A percentile compares a stretch with the other conserved stretches of the same genome.
Conservation (phyloP, 2,888 invertebrate genomes). For the Falcaria lacertinaria region DNA sequence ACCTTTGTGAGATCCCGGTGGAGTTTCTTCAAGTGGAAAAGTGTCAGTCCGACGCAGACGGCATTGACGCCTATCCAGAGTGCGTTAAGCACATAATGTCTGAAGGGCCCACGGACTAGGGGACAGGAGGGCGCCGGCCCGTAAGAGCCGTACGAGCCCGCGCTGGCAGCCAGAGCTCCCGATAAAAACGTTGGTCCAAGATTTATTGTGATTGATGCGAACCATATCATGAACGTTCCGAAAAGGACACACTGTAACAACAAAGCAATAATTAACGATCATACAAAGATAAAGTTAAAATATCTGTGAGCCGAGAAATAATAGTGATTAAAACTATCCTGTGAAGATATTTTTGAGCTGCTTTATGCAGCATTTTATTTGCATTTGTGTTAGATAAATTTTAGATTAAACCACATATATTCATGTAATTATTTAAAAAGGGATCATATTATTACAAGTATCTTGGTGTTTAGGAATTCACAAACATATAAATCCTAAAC, state of each 20-base stretch:
- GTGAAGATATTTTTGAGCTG: too few species aligned
- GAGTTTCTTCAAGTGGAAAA: slow-evolving; percentile 90
- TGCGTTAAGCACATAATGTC: slow-evolving; percentile 94
- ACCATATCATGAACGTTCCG: slow-evolving; percentile 96
- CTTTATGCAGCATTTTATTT: too few species aligned
- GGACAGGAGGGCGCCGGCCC: slow-evolving; percentile 88
- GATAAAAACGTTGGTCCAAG: slow-evolving; percentile 92
- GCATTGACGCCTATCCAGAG: slow-evolving; percentile 94
- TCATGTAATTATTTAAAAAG: too few species aligned
- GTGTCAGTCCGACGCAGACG: slow-evolving; percentile 90
- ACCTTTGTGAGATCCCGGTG: slow-evolving; percentile 89
- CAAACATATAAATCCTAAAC: too few species aligned
- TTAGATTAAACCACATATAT: too few species aligned
- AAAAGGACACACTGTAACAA: slow-evolving; percentile 90
- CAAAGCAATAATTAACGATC: too few species aligned
- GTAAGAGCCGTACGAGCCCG: slow-evolving; percentile 85
- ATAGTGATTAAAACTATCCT: too few species aligned
- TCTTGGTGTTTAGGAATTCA: too few species aligned
- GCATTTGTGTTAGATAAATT: too few species aligned
- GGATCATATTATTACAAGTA: too few species aligned
- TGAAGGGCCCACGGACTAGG: slow-evolving; percentile 90
- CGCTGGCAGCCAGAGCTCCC: slow-evolving; percentile 90
- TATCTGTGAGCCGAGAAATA: too few species aligned
- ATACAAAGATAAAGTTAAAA: too few species aligned
- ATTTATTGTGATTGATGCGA: slow-evolving; percentile 93